A percentile compares a stretch with the other conserved stretches of the same genome.
phyloP scores from a whole-genome alignment of 2,113 vertebrate species.

The Ibidorhyncha struthersii region DNA sequence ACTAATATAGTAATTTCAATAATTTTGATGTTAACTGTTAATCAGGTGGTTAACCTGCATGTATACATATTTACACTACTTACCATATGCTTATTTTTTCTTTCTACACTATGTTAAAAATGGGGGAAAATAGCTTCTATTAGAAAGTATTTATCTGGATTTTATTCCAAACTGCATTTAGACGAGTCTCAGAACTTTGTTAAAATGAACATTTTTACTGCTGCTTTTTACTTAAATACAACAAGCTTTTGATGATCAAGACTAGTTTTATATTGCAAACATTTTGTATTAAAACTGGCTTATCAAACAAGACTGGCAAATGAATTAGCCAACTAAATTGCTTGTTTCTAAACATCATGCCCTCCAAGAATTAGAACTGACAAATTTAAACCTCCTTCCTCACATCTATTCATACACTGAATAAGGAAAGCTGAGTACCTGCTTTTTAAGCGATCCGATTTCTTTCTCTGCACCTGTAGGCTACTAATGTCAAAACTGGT shows the following conservation, averaged over 20 bases:
- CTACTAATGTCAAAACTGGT: background rate
- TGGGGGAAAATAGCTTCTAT: background rate
- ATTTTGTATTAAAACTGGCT: background rate
- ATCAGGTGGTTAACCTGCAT: background rate
- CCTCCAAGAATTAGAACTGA: background rate
- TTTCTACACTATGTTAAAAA: background rate
- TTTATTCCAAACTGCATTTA: background rate
- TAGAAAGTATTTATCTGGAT: background rate
- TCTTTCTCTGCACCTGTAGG: background rate
- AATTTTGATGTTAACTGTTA: background rate
- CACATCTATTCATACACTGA: background rate
- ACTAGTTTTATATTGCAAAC: background rate
- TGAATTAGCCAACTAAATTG: background rate
- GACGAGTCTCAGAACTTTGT: background rate
- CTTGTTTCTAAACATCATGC: background rate
- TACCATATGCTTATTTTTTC: background rate
- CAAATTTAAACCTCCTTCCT: background rate
- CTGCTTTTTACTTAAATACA: background rate
- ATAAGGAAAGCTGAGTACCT: background rate
- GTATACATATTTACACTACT: background rate
- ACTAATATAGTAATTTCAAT: background rate
- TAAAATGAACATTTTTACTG: background rate
- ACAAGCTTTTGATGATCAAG: background rate
- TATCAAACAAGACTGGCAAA: constrained; percentile 1
- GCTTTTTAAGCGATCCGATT: background rate